Evolutionary conservation across 2,113 vertebrate species (phyloP).

Genomic region (Boulengerochromis microlepis): DNA sequence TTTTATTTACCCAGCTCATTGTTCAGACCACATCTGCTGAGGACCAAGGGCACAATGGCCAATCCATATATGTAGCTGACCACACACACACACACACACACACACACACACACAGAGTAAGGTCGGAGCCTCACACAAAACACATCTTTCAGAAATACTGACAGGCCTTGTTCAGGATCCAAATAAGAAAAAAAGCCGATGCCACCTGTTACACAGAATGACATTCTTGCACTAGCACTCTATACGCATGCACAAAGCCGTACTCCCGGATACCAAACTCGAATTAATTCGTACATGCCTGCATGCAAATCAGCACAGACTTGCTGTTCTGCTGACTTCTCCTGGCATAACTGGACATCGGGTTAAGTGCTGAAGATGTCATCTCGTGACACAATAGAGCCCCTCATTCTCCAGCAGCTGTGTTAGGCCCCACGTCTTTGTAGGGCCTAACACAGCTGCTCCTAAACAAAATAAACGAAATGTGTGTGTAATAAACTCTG

Average conservation of each 20-base stretch:
- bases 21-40: conserved; percentile 79
- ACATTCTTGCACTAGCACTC: conserved; percentile 7
- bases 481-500: not conserved
- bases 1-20: conserved; percentile 80
- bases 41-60: conserved; percentile 70
- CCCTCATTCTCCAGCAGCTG: not conserved
- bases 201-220: conserved; percentile 50
- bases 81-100: conserved; percentile 34
- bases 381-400: conserved; percentile 36
- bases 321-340: not conserved
- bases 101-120: conserved; percentile 25
- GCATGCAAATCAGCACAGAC: not conserved
- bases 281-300: not conserved
- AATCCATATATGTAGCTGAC: conserved; percentile 49
- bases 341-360: not conserved
- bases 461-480: not conserved
- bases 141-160: conserved; percentile 20
- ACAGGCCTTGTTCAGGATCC: conserved; percentile 31
- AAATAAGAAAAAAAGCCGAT: conserved; percentile 31
- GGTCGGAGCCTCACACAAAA: not conserved
- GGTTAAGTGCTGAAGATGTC: conserved; percentile 30
- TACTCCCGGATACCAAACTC: not conserved
- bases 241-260: not conserved
- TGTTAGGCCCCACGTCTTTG: not conserved
- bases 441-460: not conserved